Percentiles rank a stretch among this genome's conserved stretches.
These are phyloP conservation scores for Eudemis profundana DNA, from an alignment of 2,888 invertebrate species.

Conservation along the genomic window DNA sequence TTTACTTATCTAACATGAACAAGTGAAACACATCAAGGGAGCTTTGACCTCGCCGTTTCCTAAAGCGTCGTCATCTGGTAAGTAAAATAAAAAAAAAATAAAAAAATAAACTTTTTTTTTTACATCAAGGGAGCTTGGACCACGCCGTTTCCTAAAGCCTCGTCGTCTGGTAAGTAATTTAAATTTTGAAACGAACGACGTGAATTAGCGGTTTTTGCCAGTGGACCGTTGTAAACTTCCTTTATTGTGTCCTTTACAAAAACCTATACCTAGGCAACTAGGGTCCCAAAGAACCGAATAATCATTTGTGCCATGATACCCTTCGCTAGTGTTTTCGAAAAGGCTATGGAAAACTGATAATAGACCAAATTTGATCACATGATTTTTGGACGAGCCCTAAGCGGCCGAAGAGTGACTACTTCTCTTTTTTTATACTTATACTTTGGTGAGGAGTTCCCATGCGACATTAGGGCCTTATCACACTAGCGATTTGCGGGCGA, in stretches of 20 bases:
- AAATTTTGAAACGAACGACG: conserved; percentile 48
- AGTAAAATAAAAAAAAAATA: conserved; percentile 50
- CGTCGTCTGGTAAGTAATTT: conserved; percentile 46
- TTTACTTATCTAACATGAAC: no score
- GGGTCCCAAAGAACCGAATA: conserved; percentile 47
- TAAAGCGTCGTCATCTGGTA: conserved; percentile 23
- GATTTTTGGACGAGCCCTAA: background rate
- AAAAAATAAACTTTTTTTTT: no score
- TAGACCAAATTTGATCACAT: background rate
- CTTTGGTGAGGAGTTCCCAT: no score
- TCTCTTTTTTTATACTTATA: no score
- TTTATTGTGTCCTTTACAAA: conserved; percentile 33
- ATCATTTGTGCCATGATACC: conserved; percentile 47
- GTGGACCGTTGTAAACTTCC: conserved; percentile 46
- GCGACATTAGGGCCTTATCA: no score
- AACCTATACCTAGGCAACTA: conserved; percentile 20
- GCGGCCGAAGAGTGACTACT: no score
- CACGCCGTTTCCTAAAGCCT: conserved; percentile 10
- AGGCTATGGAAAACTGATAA: conserved; percentile 26
- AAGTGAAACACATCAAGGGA: conserved; percentile 4
- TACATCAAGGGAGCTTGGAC: background rate
- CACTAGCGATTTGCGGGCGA: no score
- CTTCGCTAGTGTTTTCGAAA: conserved; percentile 25
- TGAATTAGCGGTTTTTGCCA: conserved; percentile 48
- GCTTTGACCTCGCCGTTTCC: conserved; percentile 17